Percentiles rank a stretch among this genome's conserved stretches.
Conservation (phyloP, 2,113 vertebrate genomes). For the Mesocricetus auratus region DNA sequence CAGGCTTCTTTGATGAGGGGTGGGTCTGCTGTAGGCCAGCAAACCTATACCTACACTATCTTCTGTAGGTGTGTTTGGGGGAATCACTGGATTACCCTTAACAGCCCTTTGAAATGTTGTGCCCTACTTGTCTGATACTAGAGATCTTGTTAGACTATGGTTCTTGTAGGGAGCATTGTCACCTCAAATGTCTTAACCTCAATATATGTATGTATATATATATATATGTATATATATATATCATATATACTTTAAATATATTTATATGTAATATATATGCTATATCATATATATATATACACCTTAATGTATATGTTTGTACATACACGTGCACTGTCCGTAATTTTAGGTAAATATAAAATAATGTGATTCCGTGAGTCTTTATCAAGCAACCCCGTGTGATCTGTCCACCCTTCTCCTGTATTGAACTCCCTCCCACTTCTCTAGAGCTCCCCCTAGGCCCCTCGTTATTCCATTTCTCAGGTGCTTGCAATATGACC, state of each 20-base stretch:
- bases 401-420: not conserved
- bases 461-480: not conserved
- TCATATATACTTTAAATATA: not conserved
- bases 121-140: not conserved
- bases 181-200: not conserved
- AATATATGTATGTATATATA: not conserved
- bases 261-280: not conserved
- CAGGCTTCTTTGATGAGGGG: not conserved
- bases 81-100: not conserved
- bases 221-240: not conserved
- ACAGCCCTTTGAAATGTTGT: not conserved
- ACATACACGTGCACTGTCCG: not conserved
- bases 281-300: not conserved
- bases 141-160: not conserved
- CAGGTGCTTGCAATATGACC: not conserved
- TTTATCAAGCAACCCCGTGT: not conserved
- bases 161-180: not conserved
- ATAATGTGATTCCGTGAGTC: not conserved
- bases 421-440: not conserved
- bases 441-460: not conserved
- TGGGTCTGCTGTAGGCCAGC: too few species aligned
- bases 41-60: not conserved
- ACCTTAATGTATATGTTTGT: not conserved
- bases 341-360: not conserved
- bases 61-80: not conserved